Base-by-base conservation (phyloP, 2,113 vertebrate species). In the Dipodomys ordii region DNA sequence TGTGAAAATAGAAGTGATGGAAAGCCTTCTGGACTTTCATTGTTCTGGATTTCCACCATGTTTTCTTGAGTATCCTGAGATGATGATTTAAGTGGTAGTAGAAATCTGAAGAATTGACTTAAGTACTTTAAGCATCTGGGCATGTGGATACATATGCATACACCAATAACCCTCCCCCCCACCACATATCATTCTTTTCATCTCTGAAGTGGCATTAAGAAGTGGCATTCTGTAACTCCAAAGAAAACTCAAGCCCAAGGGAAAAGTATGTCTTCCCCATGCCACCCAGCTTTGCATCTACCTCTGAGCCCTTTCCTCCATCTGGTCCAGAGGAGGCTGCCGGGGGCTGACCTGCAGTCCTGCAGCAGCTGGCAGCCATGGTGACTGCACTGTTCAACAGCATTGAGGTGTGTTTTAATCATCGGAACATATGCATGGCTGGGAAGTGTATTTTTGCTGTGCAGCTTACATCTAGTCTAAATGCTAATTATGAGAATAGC, bases 401-500 rank as follows among this genome's bases (percentile, higher is more conserved):
- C 13, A 13, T 9, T 15, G 49, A 85, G 88, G 90, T 93, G 19
- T 15, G 0, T 84, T 97, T 93, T 81, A 32, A 93, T 96, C 80
- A 27, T 90, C 4, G 32, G 64, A 74, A 67, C 30, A 12, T 49
- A 32, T 20, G 86, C 28, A 1, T 11, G 60, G n/a, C 2, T 22
- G 64, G 46, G 73, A 93, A 85, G 28, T 72, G 23, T 95, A 88
- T 95, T 96, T 94, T 73, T 92, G 90, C 92, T 93, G 53, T 67
- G 76, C 86, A 88, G 86, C 90, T 86, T 92, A 49, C 53, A 74
- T 78, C 83, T 83, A 46, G 92, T 96, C 94, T 97, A 92, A 94
- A 90, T 92, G 93, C 94, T 95, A 77, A 95, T 96, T 53, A 74
- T 67, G 79, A 93, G 87, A 95, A 88, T 76, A 83, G 92, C 74